phyloP scores from a whole-genome alignment of 1,140 invertebrate species.

The Drosophila gunungcola region DNA sequence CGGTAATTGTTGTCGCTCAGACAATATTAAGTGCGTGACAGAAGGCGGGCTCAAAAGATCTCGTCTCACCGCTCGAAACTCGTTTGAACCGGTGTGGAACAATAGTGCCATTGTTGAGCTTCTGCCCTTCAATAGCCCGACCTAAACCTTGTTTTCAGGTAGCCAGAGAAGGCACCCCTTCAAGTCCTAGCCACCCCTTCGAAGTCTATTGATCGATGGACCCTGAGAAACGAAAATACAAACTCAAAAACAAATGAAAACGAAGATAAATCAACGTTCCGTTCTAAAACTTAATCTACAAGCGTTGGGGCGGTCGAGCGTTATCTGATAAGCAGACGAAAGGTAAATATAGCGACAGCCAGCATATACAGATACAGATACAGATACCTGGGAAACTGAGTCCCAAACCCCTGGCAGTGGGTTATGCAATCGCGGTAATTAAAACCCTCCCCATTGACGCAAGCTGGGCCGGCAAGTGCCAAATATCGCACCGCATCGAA shows the following conservation, averaged over 20 bases:
- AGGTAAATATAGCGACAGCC: slow-evolving; percentile 33
- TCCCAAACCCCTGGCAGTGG: slow-evolving; percentile 14
- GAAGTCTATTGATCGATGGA: slow-evolving; percentile 27
- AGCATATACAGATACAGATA: slow-evolving; percentile 47
- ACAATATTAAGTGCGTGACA: slow-evolving; percentile 58
- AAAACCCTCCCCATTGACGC: slow-evolving; percentile 51
- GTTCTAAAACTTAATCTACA: slow-evolving; percentile 49
- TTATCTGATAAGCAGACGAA: slow-evolving; percentile 64
- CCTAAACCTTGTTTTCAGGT: slow-evolving; percentile 18
- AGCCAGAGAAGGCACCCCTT: slow-evolving; percentile 10
- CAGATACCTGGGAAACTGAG: slow-evolving; percentile 28
- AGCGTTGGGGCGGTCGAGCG: slow-evolving; percentile 36
- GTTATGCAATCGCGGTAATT: slow-evolving; percentile 58
- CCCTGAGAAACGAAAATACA: slow-evolving; percentile 1
- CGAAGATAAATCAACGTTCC: slow-evolving; percentile 42
- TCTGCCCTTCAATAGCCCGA: not conserved
- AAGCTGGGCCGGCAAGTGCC: slow-evolving; percentile 33
- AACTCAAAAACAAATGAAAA: slow-evolving; percentile 36
- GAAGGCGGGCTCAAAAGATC: slow-evolving; percentile 39
- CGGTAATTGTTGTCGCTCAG: slow-evolving; percentile 64
- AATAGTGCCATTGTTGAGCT: slow-evolving; percentile 34
- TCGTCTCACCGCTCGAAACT: slow-evolving; percentile 39
- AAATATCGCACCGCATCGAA: slow-evolving; percentile 59
- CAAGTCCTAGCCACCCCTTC: not conserved
- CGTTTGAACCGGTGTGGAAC: slow-evolving; percentile 47